A percentile compares a stretch with the other conserved stretches of the same genome.
Evolutionary conservation across 2,797 vertebrate genomes (phyloP).

Genomic region (Nannoperca obscura): DNA sequence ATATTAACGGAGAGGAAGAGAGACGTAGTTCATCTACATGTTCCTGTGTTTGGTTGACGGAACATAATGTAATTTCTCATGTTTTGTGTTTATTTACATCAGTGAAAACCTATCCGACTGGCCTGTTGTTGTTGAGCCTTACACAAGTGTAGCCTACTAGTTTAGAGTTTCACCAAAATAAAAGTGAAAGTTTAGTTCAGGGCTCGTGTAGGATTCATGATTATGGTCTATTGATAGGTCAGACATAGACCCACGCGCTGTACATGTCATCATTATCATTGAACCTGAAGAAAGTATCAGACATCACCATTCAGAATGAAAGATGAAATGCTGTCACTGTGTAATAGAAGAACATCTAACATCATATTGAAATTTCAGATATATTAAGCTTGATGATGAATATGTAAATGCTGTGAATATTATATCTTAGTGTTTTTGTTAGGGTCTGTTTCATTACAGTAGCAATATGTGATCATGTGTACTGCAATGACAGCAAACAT

Average conservation of each 20-base stretch:
- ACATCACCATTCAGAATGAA: not conserved
- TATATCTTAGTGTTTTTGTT: not conserved
- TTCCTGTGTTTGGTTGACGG: not conserved
- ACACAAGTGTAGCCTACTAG: not conserved
- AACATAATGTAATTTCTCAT: not conserved
- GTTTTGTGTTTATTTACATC: not conserved
- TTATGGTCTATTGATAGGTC: not conserved
- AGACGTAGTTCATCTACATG: not conserved
- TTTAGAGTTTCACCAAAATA: not conserved
- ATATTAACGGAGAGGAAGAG: not conserved
- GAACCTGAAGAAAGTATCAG: not conserved
- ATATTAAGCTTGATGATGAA: not conserved
- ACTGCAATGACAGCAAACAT: slow-evolving; percentile 7
- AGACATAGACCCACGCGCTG: not conserved
- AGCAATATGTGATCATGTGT: not conserved
- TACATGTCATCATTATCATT: not conserved
- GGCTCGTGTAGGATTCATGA: not conserved
- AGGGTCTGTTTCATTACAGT: not conserved
- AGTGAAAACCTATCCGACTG: not conserved
- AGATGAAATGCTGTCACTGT: not conserved
- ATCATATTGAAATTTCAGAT: not conserved
- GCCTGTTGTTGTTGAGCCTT: not conserved
- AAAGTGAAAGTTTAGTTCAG: not conserved
- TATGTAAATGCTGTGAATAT: not conserved
- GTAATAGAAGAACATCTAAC: not conserved